Base-by-base conservation (phyloP, 2,888 invertebrate species). In the Hirtodrosophila cameraria region DNA sequence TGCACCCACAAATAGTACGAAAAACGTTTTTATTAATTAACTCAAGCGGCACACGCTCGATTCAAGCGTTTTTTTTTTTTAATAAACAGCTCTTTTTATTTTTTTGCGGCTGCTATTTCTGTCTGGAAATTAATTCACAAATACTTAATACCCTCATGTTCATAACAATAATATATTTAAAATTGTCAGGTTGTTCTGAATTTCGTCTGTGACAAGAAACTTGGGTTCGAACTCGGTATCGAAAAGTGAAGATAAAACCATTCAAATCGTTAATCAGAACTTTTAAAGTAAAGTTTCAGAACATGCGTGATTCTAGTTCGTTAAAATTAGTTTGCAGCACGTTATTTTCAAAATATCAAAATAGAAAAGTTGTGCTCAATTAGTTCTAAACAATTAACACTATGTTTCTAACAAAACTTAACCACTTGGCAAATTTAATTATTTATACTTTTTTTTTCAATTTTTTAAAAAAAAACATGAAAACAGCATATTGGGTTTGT, bases 11-110 rank as follows among this genome's bases (percentile, higher is more conserved):
- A n/a, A n/a, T n/a, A n/a, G n/a, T 33, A 16, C 23, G 9, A 23
- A 60, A 52, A 55, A 48, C 30, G 0, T 52, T 57, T 75, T 69
- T 69, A 66, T 62, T 80, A 77, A 77, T 77, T 69, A 80, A 84
- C 74, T 70, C 50, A 73, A 69, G 65, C 65, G 69, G 46, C 63
- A 41, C 54, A 20, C 69, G 60, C 11, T 30, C 18, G n/a, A 11
- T 30, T 39, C 16, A 68, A 76, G 73, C 72, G 60, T 75, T 72
- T n/a, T n/a, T n/a, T n/a, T n/a, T n/a, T n/a, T n/a, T 79, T 68
- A 75, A 79, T 85, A 59, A 82, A 65, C 77, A 64, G 64, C 54
- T 69, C 62, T 60, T 7, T 6, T 33, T 39, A 27, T 41, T 64
- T 59, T 49, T 4, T 23, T 52, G 12, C 30, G 30, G 18, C 18